phyloP scores from a whole-genome alignment of 2,888 invertebrate genomes.

The Germaria angustata region DNA sequence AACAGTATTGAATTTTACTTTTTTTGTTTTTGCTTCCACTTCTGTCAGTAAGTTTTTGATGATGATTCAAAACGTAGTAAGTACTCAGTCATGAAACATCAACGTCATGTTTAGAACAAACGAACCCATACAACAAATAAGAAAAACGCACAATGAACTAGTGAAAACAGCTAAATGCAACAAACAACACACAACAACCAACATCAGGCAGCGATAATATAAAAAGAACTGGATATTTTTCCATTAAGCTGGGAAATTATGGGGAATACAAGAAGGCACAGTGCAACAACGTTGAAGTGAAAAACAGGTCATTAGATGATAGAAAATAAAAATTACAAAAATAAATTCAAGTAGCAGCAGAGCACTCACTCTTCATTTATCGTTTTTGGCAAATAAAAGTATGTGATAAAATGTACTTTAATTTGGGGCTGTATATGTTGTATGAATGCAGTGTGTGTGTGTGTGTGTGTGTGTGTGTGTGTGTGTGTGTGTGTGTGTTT shows the following conservation, averaged over 20 bases:
- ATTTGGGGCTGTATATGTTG: neutral
- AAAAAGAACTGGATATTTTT: slow-evolving; percentile 48
- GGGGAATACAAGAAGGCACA: slow-evolving; percentile 32
- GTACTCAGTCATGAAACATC: neutral
- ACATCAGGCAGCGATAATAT: neutral
- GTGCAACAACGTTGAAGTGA: neutral
- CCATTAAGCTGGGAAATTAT: slow-evolving; percentile 35
- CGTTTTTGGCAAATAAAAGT: neutral
- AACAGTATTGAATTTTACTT: slow-evolving; percentile 32
- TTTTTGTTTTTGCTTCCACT: neutral
- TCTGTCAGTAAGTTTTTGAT: neutral
- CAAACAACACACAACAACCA: neutral
- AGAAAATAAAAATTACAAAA: slow-evolving; percentile 25
- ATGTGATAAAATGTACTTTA: slow-evolving; percentile 33
- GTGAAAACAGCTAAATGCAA: slow-evolving; percentile 1
- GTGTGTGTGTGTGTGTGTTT: neutral
- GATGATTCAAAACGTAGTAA: slow-evolving; percentile 43
- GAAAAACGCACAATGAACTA: slow-evolving; percentile 24
- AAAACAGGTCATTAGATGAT: slow-evolving; percentile 50
- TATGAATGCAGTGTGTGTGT: too few relatives aligned
- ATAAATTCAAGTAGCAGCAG: slow-evolving; percentile 29
- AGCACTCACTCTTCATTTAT: slow-evolving; percentile 15
- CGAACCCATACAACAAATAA: slow-evolving; percentile 34
- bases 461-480: neutral
- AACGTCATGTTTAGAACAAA: slow-evolving; percentile 11